These are phyloP conservation scores for Smittia aterrima DNA, from an alignment of 2,888 invertebrate species.

Conservation along the genomic window DNA sequence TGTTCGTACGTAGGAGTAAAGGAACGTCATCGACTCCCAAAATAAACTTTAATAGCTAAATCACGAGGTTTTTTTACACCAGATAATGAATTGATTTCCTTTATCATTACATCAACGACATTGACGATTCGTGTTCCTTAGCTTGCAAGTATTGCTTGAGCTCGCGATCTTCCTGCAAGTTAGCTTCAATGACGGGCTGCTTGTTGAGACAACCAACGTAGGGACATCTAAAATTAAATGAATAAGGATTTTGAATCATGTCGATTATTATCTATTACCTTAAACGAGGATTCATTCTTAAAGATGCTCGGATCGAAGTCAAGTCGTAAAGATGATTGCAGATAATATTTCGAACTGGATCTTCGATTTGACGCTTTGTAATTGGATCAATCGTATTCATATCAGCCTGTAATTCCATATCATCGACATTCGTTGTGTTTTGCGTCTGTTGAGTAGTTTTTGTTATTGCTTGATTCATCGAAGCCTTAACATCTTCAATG, in stretches of 20 bases:
- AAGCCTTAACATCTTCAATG: background rate
- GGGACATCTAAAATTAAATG: background rate
- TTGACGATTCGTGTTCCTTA: background rate
- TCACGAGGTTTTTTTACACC: no score
- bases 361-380: slow-evolving; percentile 52
- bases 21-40: no score
- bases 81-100: no score
- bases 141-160: background rate
- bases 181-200: background rate
- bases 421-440: background rate
- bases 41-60: no score
- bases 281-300: slow-evolving; percentile 50
- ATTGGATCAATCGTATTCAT: slow-evolving; percentile 53
- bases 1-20: no score
- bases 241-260: background rate
- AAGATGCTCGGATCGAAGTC: slow-evolving; percentile 49
- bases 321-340: slow-evolving; percentile 56
- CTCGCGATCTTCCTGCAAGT: background rate
- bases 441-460: no score
- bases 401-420: background rate
- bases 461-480: background rate
- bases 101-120: no score
- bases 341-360: slow-evolving; percentile 54
- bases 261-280: slow-evolving; percentile 48
- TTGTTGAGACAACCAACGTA: slow-evolving; percentile 28